Conservation (phyloP, 2,888 invertebrate species). For the Agrochola macilenta region DNA sequence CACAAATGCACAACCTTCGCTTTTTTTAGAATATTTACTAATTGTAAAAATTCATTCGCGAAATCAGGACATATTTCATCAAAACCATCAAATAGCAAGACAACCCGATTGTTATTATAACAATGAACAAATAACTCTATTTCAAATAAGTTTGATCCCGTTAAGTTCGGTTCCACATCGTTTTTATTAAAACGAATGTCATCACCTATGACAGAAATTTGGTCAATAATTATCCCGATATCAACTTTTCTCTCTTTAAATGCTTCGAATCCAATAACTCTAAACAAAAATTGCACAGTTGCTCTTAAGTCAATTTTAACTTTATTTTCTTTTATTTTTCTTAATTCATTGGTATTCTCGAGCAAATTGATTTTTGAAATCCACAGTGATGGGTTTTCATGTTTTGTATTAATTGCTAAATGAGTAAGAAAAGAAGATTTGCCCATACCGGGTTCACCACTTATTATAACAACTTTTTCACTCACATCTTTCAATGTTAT, state of each 20-base stretch:
- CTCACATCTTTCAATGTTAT: slow-evolving; percentile 31
- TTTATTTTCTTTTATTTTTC: slow-evolving; percentile 21
- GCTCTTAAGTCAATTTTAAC: slow-evolving; percentile 7
- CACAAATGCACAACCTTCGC: slow-evolving; percentile 51
- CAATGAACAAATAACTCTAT: slow-evolving; percentile 45
- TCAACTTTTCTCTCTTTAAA: background rate
- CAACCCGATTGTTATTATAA: slow-evolving; percentile 48
- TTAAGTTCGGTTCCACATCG: background rate
- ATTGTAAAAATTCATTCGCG: slow-evolving; percentile 38
- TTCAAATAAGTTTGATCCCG: slow-evolving; percentile 31
- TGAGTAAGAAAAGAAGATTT: slow-evolving; percentile 63
- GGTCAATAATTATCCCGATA: slow-evolving; percentile 1
- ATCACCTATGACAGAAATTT: background rate
- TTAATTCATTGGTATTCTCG: slow-evolving; percentile 27
- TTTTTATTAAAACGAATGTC: slow-evolving; percentile 4
- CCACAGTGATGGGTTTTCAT: slow-evolving; percentile 42
- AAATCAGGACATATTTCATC: slow-evolving; percentile 66
- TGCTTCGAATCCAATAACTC: slow-evolving; percentile 11
- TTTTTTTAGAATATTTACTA: slow-evolving; percentile 42
- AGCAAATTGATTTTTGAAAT: slow-evolving; percentile 61
- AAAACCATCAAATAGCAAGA: slow-evolving; percentile 60
- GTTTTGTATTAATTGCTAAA: slow-evolving; percentile 59
- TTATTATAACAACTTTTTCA: slow-evolving; percentile 58
- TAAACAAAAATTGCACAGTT: slow-evolving; percentile 30
- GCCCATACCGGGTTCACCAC: slow-evolving; percentile 62